Conservation (phyloP, 2,888 invertebrate genomes). For the Mesorhabditis sp. region DNA sequence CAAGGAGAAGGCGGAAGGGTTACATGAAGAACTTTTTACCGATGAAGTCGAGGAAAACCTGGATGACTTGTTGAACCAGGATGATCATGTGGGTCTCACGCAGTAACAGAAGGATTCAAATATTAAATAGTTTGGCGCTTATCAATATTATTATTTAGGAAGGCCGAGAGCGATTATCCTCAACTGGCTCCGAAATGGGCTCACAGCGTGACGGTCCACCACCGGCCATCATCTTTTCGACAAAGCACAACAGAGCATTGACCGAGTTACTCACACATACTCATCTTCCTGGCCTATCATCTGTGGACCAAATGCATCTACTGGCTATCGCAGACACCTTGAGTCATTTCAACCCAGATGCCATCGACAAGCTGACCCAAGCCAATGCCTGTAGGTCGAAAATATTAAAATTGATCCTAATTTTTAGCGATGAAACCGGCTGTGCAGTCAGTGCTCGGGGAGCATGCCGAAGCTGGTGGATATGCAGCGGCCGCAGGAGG, state of each 20-base stretch:
- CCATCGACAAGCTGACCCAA: constrained; percentile 60
- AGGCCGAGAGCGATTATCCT: constrained; percentile 11
- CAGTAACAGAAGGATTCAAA: too few relatives aligned
- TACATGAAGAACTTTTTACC: constrained; percentile 68
- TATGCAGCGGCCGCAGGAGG: constrained; percentile 47
- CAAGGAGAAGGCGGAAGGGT: constrained; percentile 24
- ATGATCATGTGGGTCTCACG: background rate
- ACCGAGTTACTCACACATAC: constrained; percentile 84
- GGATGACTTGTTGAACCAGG: constrained; percentile 1
- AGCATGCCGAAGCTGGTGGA: constrained; percentile 38
- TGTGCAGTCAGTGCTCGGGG: constrained; percentile 39
- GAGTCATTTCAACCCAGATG: constrained; percentile 59
- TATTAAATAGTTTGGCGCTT: background rate
- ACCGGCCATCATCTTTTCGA: constrained; percentile 24
- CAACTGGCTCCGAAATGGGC: constrained; percentile 7
- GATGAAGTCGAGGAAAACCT: constrained; percentile 63
- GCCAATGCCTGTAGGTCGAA: constrained; percentile 69
- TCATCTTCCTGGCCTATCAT: constrained; percentile 58
- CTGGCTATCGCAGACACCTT: constrained; percentile 97
- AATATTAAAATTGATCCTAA: background rate
- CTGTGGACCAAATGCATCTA: constrained; percentile 91
- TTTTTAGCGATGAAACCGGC: constrained; percentile 39
- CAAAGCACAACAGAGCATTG: constrained; percentile 66
- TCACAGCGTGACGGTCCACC: background rate
- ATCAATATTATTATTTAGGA: background rate